Percentiles rank a stretch among this genome's conserved stretches.
These are phyloP conservation scores for Antheraea pernyi DNA, from an alignment of 1,140 invertebrate species.

Conservation along the genomic window DNA sequence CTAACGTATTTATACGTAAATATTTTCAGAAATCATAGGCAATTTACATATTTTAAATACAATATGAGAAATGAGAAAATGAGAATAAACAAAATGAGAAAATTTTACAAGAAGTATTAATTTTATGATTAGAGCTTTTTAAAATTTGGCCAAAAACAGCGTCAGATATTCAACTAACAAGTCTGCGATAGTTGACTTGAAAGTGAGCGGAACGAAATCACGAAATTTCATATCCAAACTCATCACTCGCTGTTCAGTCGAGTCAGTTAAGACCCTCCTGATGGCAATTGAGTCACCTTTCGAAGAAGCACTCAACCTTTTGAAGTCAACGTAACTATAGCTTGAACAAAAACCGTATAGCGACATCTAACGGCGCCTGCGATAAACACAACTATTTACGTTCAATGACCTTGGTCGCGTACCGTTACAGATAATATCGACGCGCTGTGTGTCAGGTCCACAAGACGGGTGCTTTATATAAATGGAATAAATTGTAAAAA, in stretches of 20 bases:
- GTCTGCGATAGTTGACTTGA: slow-evolving; percentile 64
- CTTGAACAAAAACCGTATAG: slow-evolving; percentile 27
- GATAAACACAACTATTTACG: slow-evolving; percentile 19
- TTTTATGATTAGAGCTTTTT: background rate
- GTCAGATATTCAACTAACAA: slow-evolving; percentile 53
- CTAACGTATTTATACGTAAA: too few relatives aligned
- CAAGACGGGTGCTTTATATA: slow-evolving; percentile 2
- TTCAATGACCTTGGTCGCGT: slow-evolving; percentile 31
- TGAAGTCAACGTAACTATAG: slow-evolving; percentile 26
- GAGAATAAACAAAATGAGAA: too few relatives aligned
- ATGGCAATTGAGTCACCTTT: slow-evolving; percentile 34
- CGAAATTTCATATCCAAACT: slow-evolving; percentile 47
- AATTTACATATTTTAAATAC: too few relatives aligned
- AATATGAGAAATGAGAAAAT: too few relatives aligned
- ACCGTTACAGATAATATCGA: slow-evolving; percentile 25
- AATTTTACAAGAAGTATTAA: too few relatives aligned
- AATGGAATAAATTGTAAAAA: background rate
- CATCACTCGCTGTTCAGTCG: slow-evolving; percentile 60
- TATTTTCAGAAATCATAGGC: too few relatives aligned
- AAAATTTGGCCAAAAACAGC: slow-evolving; percentile 56
- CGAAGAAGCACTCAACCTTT: background rate
- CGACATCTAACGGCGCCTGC: slow-evolving; percentile 34
- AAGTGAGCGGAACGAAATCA: slow-evolving; percentile 58
- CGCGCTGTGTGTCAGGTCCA: background rate
- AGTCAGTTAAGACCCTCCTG: slow-evolving; percentile 58